Percentiles rank a stretch among this genome's conserved stretches.
Evolutionary conservation across 2,888 invertebrate genomes (phyloP).

Genomic region (Cerastoderma edule): DNA sequence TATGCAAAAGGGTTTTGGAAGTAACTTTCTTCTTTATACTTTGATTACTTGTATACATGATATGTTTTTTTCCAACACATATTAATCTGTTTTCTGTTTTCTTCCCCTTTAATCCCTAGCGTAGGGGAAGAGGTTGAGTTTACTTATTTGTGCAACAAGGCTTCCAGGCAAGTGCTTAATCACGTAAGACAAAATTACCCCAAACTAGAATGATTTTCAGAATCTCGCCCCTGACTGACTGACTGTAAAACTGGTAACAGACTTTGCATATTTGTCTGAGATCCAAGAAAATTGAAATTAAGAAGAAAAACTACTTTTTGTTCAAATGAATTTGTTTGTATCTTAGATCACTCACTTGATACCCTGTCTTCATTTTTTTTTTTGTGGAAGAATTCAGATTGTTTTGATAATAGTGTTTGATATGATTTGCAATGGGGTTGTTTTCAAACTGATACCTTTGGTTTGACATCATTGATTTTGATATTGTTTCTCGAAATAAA

Average conservation of each 20-base stretch:
- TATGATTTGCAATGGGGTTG: too few species aligned
- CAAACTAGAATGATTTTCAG: slow-evolving; percentile 13
- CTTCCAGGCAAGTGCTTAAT: slow-evolving; percentile 73
- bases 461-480: too few species aligned
- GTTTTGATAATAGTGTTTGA: too few species aligned
- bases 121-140: slow-evolving; percentile 85
- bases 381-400: too few species aligned
- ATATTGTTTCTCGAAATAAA: too few species aligned
- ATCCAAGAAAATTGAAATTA: too few species aligned
- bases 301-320: too few species aligned
- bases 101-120: slow-evolving; percentile 85
- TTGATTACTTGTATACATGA: background rate
- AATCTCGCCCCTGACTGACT: slow-evolving; percentile 4
- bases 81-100: slow-evolving; percentile 82
- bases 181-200: slow-evolving; percentile 41
- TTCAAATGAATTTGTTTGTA: too few species aligned
- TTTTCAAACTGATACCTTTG: too few species aligned
- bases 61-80: slow-evolving; percentile 42
- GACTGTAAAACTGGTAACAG: background rate
- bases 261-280: too few species aligned
- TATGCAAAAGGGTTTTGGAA: background rate
- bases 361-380: too few species aligned
- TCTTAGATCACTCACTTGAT: too few species aligned
- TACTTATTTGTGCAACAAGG: slow-evolving; percentile 62
- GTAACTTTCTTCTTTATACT: slow-evolving; percentile 7